Percentiles rank a stretch among this genome's conserved stretches.
These are phyloP conservation scores for Trypoxylon attenuatum DNA, from an alignment of 2,888 invertebrate genomes.

Conservation along the genomic window DNA sequence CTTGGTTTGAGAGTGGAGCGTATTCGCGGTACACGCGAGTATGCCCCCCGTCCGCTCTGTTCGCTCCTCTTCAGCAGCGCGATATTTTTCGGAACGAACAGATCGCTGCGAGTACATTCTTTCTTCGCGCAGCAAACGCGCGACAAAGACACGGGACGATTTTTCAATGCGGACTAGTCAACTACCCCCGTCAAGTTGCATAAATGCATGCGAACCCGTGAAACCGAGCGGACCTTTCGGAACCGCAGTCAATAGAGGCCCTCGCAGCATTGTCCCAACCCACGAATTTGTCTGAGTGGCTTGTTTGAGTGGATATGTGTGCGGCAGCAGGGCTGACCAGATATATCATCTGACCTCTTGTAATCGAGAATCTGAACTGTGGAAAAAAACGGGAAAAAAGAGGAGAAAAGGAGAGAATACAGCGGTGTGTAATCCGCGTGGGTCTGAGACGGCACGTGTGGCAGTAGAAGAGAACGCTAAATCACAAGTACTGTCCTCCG, in stretches of 20 bases:
- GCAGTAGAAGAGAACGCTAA: too few relatives aligned
- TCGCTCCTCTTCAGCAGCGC: too few relatives aligned
- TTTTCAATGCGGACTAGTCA: neutral
- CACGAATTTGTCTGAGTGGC: conserved; percentile 43
- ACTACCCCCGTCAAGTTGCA: neutral
- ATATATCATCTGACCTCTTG: too few relatives aligned
- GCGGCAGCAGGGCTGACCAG: neutral
- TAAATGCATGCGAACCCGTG: neutral
- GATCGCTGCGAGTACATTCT: neutral
- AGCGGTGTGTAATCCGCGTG: too few relatives aligned
- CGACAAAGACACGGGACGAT: neutral
- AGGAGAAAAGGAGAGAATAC: too few relatives aligned
- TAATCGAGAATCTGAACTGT: too few relatives aligned
- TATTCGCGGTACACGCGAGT: too few relatives aligned
- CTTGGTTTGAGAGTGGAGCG: too few relatives aligned
- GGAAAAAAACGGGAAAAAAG: too few relatives aligned
- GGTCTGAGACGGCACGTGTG: too few relatives aligned
- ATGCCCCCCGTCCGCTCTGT: too few relatives aligned
- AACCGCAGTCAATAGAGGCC: conserved; percentile 12
- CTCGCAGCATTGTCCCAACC: conserved; percentile 32
- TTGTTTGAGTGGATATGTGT: conserved; percentile 37
- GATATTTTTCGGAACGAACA: neutral
- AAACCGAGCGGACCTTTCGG: conserved; percentile 20
- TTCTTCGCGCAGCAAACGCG: neutral
- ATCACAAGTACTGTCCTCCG: too few relatives aligned